Percentiles rank a stretch among this genome's conserved stretches.
Evolutionary conservation across 2,113 vertebrate species (phyloP).

Genomic region (Galeopterus variegatus): DNA sequence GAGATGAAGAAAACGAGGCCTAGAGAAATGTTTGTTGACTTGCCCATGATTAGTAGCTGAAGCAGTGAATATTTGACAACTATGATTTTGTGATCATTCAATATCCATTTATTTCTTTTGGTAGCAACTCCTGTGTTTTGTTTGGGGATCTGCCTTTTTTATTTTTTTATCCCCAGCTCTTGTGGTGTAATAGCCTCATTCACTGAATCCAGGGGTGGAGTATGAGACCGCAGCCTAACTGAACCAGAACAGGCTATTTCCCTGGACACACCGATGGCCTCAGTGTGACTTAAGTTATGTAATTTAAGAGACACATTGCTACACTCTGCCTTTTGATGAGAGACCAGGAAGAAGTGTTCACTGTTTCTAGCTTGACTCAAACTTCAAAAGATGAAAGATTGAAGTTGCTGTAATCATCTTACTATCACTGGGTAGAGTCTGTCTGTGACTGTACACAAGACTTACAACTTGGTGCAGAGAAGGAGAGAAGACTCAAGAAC

Average conservation of each 20-base stretch:
- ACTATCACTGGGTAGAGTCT: background rate
- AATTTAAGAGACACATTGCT: background rate
- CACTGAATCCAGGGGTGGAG: background rate
- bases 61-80: background rate
- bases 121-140: background rate
- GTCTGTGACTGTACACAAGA: background rate
- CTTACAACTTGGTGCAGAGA: background rate
- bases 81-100: background rate
- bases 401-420: background rate
- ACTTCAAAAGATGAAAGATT: background rate
- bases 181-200: background rate
- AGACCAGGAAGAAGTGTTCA: background rate
- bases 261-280: background rate
- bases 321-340: background rate
- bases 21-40: background rate
- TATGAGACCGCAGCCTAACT: background rate
- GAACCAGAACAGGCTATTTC: background rate
- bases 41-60: background rate
- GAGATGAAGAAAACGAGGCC: background rate
- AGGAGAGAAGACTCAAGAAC: background rate
- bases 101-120: background rate
- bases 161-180: background rate
- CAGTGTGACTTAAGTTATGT: background rate
- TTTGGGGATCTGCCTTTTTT: background rate
- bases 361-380: background rate